Conservation (phyloP, 2,888 invertebrate genomes). For the Melinopterus prodromus region DNA sequence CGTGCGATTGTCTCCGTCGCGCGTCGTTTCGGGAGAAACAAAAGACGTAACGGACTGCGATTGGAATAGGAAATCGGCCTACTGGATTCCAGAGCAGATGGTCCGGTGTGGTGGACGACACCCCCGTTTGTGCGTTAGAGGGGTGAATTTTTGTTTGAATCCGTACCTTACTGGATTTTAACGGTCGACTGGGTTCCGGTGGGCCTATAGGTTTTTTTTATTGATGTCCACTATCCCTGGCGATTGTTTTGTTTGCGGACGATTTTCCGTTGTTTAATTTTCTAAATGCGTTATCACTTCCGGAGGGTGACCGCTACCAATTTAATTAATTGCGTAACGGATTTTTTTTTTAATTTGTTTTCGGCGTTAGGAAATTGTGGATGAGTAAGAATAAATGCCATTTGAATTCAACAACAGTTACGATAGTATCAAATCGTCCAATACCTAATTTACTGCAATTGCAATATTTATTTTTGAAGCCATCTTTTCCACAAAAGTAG, state of each 20-base stretch:
- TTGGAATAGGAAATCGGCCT: slow-evolving; percentile 20
- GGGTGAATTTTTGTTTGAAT: slow-evolving; percentile 31
- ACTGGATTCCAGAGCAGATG: slow-evolving; percentile 39
- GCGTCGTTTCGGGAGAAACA: not conserved
- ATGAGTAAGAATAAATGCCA: not conserved
- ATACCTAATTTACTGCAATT: too few relatives aligned
- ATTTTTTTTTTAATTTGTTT: not conserved
- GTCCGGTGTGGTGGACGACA: slow-evolving; percentile 31
- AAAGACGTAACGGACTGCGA: slow-evolving; percentile 24
- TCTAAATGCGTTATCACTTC: slow-evolving; percentile 28
- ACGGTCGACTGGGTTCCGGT: slow-evolving; percentile 27
- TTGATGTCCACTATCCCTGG: slow-evolving; percentile 19
- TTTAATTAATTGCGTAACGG: not conserved
- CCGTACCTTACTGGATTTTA: slow-evolving; percentile 29
- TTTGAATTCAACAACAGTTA: too few relatives aligned
- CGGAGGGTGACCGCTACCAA: slow-evolving; percentile 5
- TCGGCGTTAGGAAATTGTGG: not conserved
- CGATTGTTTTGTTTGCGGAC: slow-evolving; percentile 17
- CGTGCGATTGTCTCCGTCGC: slow-evolving; percentile 10
- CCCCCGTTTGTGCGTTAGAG: slow-evolving; percentile 8
- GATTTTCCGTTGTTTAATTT: slow-evolving; percentile 35
- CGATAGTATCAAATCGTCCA: too few relatives aligned
- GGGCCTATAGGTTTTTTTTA: slow-evolving; percentile 12
- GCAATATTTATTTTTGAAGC: too few relatives aligned
- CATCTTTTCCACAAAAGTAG: too few relatives aligned